phyloP scores from a whole-genome alignment of 2,797 vertebrate genomes.

The Ctenopoma kingsleyae region DNA sequence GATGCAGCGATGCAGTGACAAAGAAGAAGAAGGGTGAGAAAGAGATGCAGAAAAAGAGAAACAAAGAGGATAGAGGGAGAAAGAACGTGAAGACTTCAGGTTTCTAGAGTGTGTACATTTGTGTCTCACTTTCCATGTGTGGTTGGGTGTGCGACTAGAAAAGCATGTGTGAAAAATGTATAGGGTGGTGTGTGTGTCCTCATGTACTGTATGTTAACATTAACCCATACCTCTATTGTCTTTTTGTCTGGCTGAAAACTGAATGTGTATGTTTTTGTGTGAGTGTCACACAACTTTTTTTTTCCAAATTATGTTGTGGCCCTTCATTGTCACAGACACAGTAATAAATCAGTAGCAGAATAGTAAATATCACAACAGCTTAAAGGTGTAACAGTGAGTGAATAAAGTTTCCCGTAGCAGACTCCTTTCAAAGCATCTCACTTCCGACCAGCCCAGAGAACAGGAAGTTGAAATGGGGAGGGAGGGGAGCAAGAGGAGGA shows the following conservation, averaged over 20 bases:
- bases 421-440: constrained; percentile 52
- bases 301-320: not conserved
- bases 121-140: not conserved
- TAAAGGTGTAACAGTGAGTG: not conserved
- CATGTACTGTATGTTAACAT: not conserved
- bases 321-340: not conserved
- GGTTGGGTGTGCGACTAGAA: not conserved
- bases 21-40: constrained; percentile 1
- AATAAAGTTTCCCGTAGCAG: constrained; percentile 6
- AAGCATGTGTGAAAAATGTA: not conserved
- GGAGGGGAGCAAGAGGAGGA: constrained; percentile 52
- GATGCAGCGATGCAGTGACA: constrained; percentile 14
- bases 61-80: not conserved
- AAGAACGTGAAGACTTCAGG: not conserved
- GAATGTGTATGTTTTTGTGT: not conserved
- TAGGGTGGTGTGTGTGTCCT: not conserved
- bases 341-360: not conserved
- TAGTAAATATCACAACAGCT: not conserved
- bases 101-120: not conserved
- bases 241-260: not conserved
- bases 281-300: not conserved
- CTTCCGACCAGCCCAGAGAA: constrained; percentile 65
- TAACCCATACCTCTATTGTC: not conserved
- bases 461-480: constrained; percentile 76
- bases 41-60: not conserved